Base-by-base conservation (phyloP, 2,797 vertebrate genomes). In the Neomorphus geoffroyi region DNA sequence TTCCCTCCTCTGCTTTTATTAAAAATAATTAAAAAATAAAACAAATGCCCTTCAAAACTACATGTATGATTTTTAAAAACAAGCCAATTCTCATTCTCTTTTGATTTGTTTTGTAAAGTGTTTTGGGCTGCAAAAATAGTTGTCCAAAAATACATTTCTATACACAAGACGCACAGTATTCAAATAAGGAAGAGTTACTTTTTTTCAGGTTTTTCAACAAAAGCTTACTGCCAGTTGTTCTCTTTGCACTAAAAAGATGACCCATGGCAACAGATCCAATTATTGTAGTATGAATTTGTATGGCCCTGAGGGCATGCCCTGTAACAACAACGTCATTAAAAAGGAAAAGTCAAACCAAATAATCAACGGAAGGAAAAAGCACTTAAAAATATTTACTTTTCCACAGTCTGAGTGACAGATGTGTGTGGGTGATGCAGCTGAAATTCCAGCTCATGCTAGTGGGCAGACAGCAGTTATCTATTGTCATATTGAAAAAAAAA, bases 311-410 rank as follows among this genome's bases (percentile, higher is more conserved):
- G 35, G 15, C 58, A 79, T n/a, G 48, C n/a, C 66, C 39, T 64
- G 27, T 32, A 64, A 82, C 45, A 89, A 24, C 50, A 82, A 78
- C 2, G 3, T 22, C 41, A 78, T 70, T 43, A 62, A 24, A 90
- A 90, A 91, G 56, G 23, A 56, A 79, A 85, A 81, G 33, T 43
- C 45, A 58, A 72, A 75, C 18, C 30, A 28, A 32, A 72, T 69
- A 81, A 92, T 33, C 26, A 35, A 58, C 0, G 5, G 43, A 88
- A 81, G n/a, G 37, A 90, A 89, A 72, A 90, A 77, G 32, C 21
- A 85, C 50, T 91, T 71, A 3, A 86, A 91, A 95, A 75, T 84
- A 96, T 86, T 96, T 84, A 81, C 69, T 95, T 81, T 90, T 70
- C 43, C 0, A 4, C 15, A 45, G 65, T 81, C 43, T 51, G 43